Evolutionary conservation across 2,888 invertebrate species (phyloP).

Genomic region (Muscina levida): DNA sequence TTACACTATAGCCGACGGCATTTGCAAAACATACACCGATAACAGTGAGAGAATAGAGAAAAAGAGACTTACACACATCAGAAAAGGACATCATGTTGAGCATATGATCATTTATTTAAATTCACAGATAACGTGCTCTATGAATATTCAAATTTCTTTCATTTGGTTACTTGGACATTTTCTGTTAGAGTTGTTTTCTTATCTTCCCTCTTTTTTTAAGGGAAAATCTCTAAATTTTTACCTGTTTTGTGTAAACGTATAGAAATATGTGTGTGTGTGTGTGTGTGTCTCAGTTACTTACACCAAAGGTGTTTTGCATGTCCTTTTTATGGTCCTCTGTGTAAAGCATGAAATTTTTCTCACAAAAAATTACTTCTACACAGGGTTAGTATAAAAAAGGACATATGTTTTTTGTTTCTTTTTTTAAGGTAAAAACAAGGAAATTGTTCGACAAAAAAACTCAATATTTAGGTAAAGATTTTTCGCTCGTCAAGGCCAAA

Average conservation of each 20-base stretch:
- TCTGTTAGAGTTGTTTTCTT: neutral
- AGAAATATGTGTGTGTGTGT: too few species aligned
- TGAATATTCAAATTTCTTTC: conserved; percentile 62
- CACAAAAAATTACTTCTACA: conserved; percentile 48
- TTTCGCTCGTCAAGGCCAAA: conserved; percentile 29
- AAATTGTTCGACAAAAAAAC: conserved; percentile 48
- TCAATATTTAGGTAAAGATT: conserved; percentile 39
- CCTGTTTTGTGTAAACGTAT: conserved; percentile 38
- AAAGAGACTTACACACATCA: neutral
- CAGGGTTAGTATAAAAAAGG: conserved; percentile 40
- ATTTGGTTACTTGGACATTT: conserved; percentile 16
- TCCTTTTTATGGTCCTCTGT: conserved; percentile 41
- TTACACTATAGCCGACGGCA: conserved; percentile 9
- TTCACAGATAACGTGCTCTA: conserved; percentile 28
- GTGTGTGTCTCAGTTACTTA: too few species aligned
- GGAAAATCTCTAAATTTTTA: conserved; percentile 40
- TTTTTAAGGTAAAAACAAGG: conserved; percentile 12
- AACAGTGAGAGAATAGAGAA: neutral
- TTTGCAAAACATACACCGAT: neutral
- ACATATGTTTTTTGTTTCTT: conserved; percentile 28
- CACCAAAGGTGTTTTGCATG: conserved; percentile 60
- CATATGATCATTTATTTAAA: conserved; percentile 45
- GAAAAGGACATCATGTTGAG: conserved; percentile 49
- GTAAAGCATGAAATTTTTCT: conserved; percentile 53
- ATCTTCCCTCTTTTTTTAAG: neutral